phyloP scores from a whole-genome alignment of 2,113 vertebrate species.

The Eidolon helvum region DNA sequence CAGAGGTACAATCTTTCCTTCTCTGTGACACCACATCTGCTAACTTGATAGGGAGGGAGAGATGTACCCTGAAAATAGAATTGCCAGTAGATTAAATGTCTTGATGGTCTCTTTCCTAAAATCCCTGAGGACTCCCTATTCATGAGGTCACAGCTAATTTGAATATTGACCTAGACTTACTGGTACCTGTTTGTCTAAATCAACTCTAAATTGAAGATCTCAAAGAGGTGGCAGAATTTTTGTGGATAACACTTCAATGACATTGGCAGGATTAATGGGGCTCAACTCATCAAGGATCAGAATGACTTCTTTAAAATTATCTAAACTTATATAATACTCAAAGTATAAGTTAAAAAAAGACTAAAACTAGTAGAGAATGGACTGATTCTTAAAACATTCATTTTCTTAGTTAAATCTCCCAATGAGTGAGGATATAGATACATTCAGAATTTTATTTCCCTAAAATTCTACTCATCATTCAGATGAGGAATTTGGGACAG shows the following conservation, averaged over 20 bases:
- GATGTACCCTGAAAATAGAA: background rate
- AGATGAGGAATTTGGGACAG: background rate
- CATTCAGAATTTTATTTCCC: background rate
- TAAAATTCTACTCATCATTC: background rate
- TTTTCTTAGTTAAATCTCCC: background rate
- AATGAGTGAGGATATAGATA: background rate
- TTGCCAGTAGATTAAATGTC: background rate
- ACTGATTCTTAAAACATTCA: background rate
- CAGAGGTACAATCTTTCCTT: background rate
- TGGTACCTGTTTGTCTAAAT: background rate
- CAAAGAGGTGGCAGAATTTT: background rate
- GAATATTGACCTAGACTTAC: background rate
- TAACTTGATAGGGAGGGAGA: background rate
- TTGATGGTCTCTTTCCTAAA: background rate
- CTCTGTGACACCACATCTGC: background rate
- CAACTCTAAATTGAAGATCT: background rate
- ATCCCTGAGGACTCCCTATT: background rate
- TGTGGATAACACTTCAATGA: background rate
- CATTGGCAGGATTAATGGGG: background rate
- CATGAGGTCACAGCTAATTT: background rate
- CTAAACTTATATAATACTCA: background rate
- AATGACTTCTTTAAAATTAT: background rate
- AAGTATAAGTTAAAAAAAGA: background rate
- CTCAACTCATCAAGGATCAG: background rate
- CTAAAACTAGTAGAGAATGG: background rate